A percentile compares a stretch with the other conserved stretches of the same genome.
Conservation (phyloP, 2,113 vertebrate species). For the Percina caprodes region DNA sequence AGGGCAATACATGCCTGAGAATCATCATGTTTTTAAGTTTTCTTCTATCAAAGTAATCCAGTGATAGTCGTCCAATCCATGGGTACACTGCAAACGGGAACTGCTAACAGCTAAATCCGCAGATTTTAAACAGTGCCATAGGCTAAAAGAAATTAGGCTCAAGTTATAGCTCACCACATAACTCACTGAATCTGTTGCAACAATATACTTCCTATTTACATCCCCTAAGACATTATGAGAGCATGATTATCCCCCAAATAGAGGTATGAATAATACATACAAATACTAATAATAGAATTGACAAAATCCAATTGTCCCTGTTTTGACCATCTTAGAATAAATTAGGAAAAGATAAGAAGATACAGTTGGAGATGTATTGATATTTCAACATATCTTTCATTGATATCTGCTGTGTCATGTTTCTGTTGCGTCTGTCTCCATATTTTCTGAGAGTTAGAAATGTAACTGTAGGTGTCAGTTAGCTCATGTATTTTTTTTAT, state of each 20-base stretch:
- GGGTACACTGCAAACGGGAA: not conserved
- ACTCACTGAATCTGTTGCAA: not conserved
- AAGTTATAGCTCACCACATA: too few species aligned
- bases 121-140: not conserved
- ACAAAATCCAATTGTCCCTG: not conserved
- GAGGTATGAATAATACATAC: not conserved
- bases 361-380: not conserved
- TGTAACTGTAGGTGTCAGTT: not conserved
- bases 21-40: not conserved
- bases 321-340: not conserved
- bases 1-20: conserved; percentile 1
- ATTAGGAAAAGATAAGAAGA: not conserved
- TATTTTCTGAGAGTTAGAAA: not conserved
- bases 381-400: too few species aligned
- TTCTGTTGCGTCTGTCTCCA: too few species aligned
- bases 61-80: not conserved
- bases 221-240: not conserved
- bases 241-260: not conserved
- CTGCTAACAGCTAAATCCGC: not conserved
- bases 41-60: not conserved
- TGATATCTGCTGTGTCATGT: not conserved
- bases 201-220: not conserved
- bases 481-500: not conserved
- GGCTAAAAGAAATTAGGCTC: too few species aligned
- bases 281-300: not conserved